Evolutionary conservation across 2,797 vertebrate species (phyloP).

Genomic region (Carduelis carduelis): DNA sequence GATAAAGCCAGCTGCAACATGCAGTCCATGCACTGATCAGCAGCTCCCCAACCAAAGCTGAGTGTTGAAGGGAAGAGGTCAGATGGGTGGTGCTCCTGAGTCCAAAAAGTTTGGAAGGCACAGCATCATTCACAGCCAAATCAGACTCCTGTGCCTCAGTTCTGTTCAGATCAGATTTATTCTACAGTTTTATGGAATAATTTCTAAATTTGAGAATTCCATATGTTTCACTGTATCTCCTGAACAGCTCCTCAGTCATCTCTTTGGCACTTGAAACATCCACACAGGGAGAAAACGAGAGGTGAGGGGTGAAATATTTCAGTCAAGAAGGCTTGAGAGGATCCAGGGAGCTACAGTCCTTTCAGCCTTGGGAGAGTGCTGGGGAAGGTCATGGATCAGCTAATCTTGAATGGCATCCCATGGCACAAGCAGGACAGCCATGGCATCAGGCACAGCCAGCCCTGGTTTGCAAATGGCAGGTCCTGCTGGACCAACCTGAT

Average conservation of each 20-base stretch:
- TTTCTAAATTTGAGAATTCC: not conserved
- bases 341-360: not conserved
- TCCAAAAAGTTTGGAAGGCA: not conserved
- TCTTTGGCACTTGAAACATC: not conserved
- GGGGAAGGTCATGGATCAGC: not conserved
- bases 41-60: not conserved
- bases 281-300: not conserved
- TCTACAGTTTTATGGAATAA: not conserved
- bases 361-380: not conserved
- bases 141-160: not conserved
- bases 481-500: not conserved
- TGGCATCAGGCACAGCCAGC: not conserved
- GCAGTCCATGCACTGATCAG: not conserved
- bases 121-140: not conserved
- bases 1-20: not conserved
- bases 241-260: not conserved
- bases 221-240: not conserved
- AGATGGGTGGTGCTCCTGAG: not conserved
- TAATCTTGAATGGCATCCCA: not conserved
- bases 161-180: not conserved
- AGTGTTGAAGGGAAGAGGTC: not conserved
- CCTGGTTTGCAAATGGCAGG: not conserved
- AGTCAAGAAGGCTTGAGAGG: not conserved
- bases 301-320: not conserved
- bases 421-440: rapidly evolving